Percentiles rank a stretch among this genome's conserved stretches.
Conservation (phyloP, 2,113 vertebrate species). For the Pomatorhinus ruficollis region DNA sequence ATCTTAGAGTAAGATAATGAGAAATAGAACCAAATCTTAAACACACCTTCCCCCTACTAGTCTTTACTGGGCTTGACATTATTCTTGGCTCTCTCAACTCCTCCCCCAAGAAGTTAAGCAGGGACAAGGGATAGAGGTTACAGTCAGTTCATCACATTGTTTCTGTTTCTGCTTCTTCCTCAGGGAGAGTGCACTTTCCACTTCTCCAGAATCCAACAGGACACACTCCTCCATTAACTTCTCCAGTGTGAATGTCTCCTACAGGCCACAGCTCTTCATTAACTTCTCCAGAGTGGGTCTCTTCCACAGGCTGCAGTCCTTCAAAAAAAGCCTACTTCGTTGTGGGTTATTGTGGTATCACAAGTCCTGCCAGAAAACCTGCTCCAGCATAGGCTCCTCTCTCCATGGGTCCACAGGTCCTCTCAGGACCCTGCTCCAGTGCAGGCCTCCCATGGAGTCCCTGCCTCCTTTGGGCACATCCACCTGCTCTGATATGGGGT, state of each 20-base stretch:
- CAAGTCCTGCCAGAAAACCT: neutral
- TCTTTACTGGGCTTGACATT: neutral
- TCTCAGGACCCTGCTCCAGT: neutral
- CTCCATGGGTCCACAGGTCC: neutral
- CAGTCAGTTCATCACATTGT: neutral
- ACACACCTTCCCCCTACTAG: neutral
- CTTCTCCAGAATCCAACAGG: neutral
- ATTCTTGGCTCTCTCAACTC: neutral
- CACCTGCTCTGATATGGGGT: neutral
- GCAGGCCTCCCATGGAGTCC: neutral
- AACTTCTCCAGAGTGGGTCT: neutral
- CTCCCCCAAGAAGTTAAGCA: neutral
- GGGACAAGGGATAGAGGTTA: neutral
- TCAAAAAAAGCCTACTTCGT: accelerated
- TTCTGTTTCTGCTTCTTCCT: neutral
- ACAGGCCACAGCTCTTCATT: neutral
- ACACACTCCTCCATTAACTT: neutral
- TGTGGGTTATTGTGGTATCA: neutral
- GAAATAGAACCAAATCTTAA: neutral
- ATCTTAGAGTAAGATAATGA: neutral
- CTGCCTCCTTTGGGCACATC: neutral
- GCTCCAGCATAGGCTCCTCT: neutral
- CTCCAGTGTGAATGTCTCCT: neutral
- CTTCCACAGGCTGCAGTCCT: neutral
- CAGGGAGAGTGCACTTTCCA: neutral